Evolutionary conservation across 2,113 vertebrate genomes (phyloP).

Genomic region (Oncorhynchus masou): DNA sequence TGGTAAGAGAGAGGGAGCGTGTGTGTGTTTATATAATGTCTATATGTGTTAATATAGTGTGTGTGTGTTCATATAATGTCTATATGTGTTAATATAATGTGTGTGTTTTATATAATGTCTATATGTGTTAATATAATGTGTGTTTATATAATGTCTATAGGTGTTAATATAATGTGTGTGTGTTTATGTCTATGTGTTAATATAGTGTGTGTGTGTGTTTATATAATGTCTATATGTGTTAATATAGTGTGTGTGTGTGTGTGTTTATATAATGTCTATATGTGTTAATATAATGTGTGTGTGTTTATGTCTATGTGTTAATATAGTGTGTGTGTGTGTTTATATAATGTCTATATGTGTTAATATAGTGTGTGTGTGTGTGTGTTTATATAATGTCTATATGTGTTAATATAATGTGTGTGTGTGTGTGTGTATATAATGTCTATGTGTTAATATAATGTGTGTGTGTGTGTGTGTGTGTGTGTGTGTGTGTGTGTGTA

Average conservation of each 20-base stretch:
- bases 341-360: too few relatives aligned
- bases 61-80: not conserved
- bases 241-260: not conserved
- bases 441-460: not conserved
- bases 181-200: too few relatives aligned
- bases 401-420: too few relatives aligned
- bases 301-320: not conserved
- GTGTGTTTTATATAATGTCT: too few relatives aligned
- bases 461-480: not conserved
- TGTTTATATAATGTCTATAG: not conserved
- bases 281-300: not conserved
- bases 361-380: too few relatives aligned
- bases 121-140: not conserved
- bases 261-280: not conserved
- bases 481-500: too few relatives aligned
- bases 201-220: too few relatives aligned
- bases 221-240: too few relatives aligned
- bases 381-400: too few relatives aligned
- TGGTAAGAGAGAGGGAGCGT: constrained; percentile 53
- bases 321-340: too few relatives aligned
- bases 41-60: not conserved
- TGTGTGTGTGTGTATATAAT: too few relatives aligned
- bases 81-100: not conserved
- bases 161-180: not conserved
- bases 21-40: not conserved